Evolutionary conservation across 1,140 invertebrate species (phyloP), one percentile per base, ranked within the genome.

Genomic region (Asobara japonica): DNA sequence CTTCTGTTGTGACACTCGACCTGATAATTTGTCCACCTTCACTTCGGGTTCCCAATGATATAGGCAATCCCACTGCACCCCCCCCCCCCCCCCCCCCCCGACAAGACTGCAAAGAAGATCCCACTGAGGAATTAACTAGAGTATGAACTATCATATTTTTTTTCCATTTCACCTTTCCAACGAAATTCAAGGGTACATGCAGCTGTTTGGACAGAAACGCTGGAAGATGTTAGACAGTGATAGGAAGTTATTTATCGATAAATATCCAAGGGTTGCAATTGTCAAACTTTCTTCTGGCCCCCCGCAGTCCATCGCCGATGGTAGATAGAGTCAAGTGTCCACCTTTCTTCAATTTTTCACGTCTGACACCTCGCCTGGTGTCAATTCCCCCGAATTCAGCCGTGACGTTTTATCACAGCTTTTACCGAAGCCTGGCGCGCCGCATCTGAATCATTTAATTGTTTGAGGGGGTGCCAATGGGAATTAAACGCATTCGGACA

Each of bases 11-110:
- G 65, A 66, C 62, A 33, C 65, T 22, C 31, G 1, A 33, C 31
- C 20, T 41, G 65, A 66, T 66, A 66, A 66, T 66, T 66, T 66
- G 65, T 66, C 65, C 65, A 41, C 65, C 65, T 13, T 45, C 41
- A 13, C 5, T 1, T 16, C 41, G n/a, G n/a, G n/a, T 45, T 16
- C 18, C n/a, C 36, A n/a, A 10, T 7, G 36, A 38, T 13, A 38
- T 7, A 38, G n/a, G 8, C 36, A n/a, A n/a, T n/a, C n/a, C n/a
- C n/a, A n/a, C n/a, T n/a, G n/a, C n/a, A n/a, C n/a, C n/a, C n/a
- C n/a, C n/a, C n/a, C n/a, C n/a, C n/a, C n/a, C n/a, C n/a, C n/a
- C n/a, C n/a, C n/a, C n/a, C n/a, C n/a, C n/a, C n/a, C n/a, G n/a
- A n/a, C n/a, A n/a, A n/a, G n/a, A n/a, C n/a, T n/a, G n/a, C n/a